phyloP scores from a whole-genome alignment of 2,888 invertebrate genomes.

The Callimorpha dominula region DNA sequence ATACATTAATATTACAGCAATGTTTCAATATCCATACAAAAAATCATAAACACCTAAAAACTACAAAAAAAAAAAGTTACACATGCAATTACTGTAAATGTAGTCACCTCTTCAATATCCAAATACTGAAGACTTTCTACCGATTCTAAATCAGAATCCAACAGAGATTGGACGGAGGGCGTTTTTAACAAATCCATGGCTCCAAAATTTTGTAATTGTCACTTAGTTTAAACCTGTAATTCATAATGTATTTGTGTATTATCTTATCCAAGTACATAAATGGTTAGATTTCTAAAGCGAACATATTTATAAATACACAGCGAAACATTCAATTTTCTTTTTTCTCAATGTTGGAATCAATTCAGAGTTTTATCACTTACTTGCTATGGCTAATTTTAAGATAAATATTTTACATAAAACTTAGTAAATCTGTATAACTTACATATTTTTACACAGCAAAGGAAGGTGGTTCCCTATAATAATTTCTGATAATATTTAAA shows the following conservation, averaged over 20 bases:
- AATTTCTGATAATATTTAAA: neutral
- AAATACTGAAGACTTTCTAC: slow-evolving; percentile 89
- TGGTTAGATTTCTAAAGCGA: no score
- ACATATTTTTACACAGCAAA: neutral
- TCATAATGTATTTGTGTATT: neutral
- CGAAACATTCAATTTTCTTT: neutral
- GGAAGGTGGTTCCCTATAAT: neutral
- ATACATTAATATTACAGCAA: neutral
- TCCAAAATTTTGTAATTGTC: neutral
- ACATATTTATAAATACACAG: neutral
- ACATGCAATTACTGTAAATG: neutral
- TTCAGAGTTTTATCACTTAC: neutral
- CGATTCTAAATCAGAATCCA: slow-evolving; percentile 89
- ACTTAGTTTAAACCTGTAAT: neutral
- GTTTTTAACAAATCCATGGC: slow-evolving; percentile 79
- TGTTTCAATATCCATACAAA: neutral
- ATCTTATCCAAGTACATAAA: neutral
- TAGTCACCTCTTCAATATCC: slow-evolving; percentile 89
- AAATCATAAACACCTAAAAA: neutral
- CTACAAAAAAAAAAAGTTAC: neutral
- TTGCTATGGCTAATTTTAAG: neutral
- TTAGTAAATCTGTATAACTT: neutral
- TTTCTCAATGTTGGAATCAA: neutral
- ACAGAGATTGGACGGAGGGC: slow-evolving; percentile 85
- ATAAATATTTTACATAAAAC: neutral